A percentile compares a stretch with the other conserved stretches of the same genome.
phyloP scores from a whole-genome alignment of 2,797 vertebrate species.

The Melanotaenia parkinsoni region DNA sequence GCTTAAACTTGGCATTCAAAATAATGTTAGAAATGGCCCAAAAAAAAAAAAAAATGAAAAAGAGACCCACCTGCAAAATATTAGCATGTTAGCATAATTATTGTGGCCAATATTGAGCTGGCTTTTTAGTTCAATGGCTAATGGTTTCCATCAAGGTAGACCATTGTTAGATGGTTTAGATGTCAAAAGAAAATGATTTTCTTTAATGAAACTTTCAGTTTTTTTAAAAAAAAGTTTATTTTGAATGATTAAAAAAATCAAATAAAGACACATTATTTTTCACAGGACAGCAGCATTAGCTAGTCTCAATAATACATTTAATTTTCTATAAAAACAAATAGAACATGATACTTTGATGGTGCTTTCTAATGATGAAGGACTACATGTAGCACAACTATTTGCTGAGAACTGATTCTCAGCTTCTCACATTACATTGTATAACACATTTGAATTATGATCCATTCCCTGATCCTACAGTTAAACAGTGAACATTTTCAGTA shows the following conservation, averaged over 20 bases:
- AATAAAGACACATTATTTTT: constrained; percentile 15
- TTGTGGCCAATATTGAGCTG: no score
- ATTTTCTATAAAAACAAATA: neutral
- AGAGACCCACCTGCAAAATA: no score
- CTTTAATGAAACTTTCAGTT: constrained; percentile 1
- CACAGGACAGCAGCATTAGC: neutral
- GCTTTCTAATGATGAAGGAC: constrained; percentile 5
- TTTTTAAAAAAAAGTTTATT: neutral
- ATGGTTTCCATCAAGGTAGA: neutral
- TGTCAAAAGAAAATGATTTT: neutral
- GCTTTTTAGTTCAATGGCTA: neutral
- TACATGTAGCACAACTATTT: constrained; percentile 14
- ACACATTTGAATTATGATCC: constrained; percentile 27
- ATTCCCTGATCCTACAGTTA: constrained; percentile 14
- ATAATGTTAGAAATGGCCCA: no score
- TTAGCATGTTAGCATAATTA: no score
- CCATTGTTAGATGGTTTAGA: neutral
- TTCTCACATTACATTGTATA: constrained; percentile 28
- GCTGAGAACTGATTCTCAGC: constrained; percentile 19
- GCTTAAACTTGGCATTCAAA: no score
- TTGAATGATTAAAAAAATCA: neutral
- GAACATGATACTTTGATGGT: constrained; percentile 3
- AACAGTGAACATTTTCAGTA: constrained; percentile 9
- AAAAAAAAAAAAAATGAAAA: no score
- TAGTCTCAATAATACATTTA: constrained; percentile 9